phyloP scores from a whole-genome alignment of 1,140 invertebrate species.

The Dreissena polymorpha region DNA sequence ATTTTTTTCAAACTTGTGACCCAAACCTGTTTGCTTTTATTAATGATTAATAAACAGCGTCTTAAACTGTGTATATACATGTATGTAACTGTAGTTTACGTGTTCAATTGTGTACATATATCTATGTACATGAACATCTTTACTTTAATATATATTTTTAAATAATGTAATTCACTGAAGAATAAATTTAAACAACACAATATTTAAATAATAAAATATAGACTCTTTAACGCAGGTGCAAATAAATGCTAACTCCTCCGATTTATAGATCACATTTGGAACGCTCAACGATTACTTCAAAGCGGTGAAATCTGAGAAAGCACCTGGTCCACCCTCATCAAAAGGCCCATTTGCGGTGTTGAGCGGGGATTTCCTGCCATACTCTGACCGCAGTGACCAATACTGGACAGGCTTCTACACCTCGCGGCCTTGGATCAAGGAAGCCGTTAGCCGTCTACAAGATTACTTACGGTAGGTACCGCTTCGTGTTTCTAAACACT shows the following conservation, averaged over 20 bases:
- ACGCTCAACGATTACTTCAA: constrained; percentile 96
- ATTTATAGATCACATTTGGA: constrained; percentile 84
- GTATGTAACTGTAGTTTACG: too few relatives aligned
- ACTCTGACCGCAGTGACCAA: constrained; percentile 96
- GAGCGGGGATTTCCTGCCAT: constrained; percentile 97
- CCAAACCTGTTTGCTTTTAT: too few relatives aligned
- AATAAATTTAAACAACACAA: too few relatives aligned
- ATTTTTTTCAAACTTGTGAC: too few relatives aligned
- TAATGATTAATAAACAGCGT: too few relatives aligned
- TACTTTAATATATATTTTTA: constrained; percentile 78
- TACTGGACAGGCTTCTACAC: constrained; percentile 99
- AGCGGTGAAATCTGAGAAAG: constrained; percentile 76
- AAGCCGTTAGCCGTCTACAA: constrained; percentile 92
- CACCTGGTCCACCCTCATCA: constrained; percentile 78
- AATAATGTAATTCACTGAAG: too few relatives aligned
- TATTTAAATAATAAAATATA: too few relatives aligned
- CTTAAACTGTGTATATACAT: too few relatives aligned
- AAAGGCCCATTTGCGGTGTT: constrained; percentile 86
- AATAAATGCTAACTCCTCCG: not conserved
- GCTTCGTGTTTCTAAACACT: too few relatives aligned
- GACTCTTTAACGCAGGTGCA: too few relatives aligned
- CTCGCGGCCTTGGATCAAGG: constrained; percentile 95
- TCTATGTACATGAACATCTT: too few relatives aligned
- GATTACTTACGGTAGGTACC: constrained; percentile 82
- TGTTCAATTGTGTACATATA: too few relatives aligned